phyloP scores from a whole-genome alignment of 2,113 vertebrate species.

The Microtus oregoni region DNA sequence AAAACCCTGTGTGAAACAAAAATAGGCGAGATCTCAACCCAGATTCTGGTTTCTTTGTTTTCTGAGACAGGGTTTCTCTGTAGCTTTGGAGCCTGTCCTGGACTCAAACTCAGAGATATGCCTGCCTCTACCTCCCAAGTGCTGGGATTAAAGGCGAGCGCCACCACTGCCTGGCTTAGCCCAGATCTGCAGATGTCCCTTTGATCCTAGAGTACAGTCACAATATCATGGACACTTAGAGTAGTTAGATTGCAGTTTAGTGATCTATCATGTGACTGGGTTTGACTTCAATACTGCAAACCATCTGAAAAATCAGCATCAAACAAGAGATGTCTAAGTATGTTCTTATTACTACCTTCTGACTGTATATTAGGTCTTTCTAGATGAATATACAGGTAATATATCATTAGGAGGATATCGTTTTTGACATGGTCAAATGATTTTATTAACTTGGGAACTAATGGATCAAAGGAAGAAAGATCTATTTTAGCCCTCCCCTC shows the following conservation, averaged over 20 bases:
- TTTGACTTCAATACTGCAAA: background rate
- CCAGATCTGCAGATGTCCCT: background rate
- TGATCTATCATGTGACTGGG: background rate
- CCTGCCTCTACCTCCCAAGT: too few relatives aligned
- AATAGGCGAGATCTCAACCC: background rate
- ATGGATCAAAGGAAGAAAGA: background rate
- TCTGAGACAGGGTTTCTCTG: too few relatives aligned
- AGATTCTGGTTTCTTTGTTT: background rate
- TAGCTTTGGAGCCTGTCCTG: too few relatives aligned
- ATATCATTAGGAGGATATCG: background rate
- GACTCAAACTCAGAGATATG: too few relatives aligned
- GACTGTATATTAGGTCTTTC: background rate
- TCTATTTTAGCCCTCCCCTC: background rate
- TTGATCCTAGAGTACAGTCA: background rate
- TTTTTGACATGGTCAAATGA: background rate
- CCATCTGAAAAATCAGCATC: background rate
- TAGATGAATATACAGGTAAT: background rate
- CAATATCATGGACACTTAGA: background rate
- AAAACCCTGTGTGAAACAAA: background rate
- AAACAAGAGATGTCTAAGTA: background rate
- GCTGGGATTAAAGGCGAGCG: too few relatives aligned
- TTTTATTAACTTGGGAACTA: background rate
- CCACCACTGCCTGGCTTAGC: background rate
- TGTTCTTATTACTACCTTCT: background rate
- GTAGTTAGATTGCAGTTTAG: background rate